Base-by-base conservation (phyloP, 2,113 vertebrate genomes). In the Origma solitaria region DNA sequence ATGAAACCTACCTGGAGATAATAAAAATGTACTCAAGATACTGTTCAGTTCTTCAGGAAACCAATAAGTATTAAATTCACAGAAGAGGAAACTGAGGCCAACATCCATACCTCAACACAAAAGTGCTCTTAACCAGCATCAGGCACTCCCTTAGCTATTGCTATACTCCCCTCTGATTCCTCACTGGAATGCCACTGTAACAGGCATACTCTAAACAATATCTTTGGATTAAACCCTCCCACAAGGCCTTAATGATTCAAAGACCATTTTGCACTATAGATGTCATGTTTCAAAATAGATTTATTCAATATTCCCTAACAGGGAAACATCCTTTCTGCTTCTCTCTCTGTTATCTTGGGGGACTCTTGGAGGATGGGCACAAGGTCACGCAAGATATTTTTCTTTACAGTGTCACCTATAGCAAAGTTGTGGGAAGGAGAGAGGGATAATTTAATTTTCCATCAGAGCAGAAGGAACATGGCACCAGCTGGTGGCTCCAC, bases 281-380 rank as follows among this genome's bases (percentile, higher is more conserved):
- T 30, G 7, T 8, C 33, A 28, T 72, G 2, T 60, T 88, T 60
- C 7, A 18, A 76, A 88, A 80, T 6, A 66, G 3, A 3, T 80
- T 60, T 12, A 25, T 54, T 72, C 21, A 51, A 31, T 27, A 69
- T 68, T 8, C 3, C 2, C 60, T 15, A 54, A 3, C 6, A 50
- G 3, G 25, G 5, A 56, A 86, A 30, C 1, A 7, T 3, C 30
- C 71, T 68, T 60, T 40, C 11, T 45, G 21, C 7, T 79, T 66
- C 4, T 37, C 37, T 75, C 5, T 37, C 38, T 47, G 40, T 3
- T 45, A 17, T 40, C n/a, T 31, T 45, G 18, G 12, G 2, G 2
- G 2, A 1, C 2, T 65, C 5, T 54, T 9, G 1, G 42, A 85
- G 17, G 11, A 31, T 22, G 24, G 6, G 16, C 15, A 35, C 8